phyloP scores from a whole-genome alignment of 2,113 vertebrate species.

The Mesitornis unicolor region DNA sequence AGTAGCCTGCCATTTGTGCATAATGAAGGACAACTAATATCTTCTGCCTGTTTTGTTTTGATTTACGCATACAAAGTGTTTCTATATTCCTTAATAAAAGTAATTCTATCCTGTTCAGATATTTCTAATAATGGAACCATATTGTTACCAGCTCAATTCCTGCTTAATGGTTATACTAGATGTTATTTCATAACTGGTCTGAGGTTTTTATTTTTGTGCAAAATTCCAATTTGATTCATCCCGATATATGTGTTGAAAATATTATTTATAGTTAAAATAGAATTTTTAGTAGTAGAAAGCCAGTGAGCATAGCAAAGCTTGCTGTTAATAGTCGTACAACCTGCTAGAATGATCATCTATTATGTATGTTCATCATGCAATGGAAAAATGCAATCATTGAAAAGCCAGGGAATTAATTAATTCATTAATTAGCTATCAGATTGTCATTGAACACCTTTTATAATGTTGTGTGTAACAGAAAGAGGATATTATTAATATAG shows the following conservation, averaged over 20 bases:
- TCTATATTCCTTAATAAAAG: neutral
- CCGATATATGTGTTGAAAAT: conserved; percentile 16
- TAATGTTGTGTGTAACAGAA: neutral
- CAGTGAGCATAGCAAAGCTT: conserved; percentile 32
- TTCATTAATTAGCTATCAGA: conserved; percentile 44
- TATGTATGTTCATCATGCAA: neutral
- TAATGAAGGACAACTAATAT: neutral
- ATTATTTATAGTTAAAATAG: conserved; percentile 53
- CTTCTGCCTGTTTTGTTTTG: neutral
- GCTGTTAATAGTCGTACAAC: neutral
- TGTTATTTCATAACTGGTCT: neutral
- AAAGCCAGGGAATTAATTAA: conserved; percentile 44
- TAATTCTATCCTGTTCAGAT: neutral
- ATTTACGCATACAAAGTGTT: neutral
- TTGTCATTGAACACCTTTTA: conserved; percentile 12
- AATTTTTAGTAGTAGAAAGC: conserved; percentile 32
- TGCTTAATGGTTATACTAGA: neutral
- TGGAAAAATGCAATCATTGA: conserved; percentile 21
- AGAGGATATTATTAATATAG: neutral
- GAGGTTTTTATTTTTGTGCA: neutral
- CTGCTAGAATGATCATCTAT: conserved; percentile 1
- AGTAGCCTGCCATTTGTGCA: neutral
- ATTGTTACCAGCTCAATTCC: neutral
- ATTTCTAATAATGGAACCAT: neutral
- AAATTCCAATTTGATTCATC: neutral